phyloP scores from a whole-genome alignment of 2,113 vertebrate species.

The Lamprologus tigripictilis region DNA sequence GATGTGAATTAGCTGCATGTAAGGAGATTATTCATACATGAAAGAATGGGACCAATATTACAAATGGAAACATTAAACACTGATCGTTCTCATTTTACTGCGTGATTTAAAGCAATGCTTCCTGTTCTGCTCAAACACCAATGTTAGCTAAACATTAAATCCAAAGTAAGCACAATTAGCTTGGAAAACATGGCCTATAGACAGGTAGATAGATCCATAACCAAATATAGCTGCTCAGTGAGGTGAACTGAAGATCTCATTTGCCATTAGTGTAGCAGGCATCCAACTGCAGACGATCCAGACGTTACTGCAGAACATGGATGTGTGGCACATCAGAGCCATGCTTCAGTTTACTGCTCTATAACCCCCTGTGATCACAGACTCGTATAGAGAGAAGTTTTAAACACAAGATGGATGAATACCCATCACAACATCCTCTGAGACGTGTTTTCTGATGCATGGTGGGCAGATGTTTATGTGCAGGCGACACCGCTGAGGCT shows the following conservation, averaged over 20 bases:
- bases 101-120: background rate
- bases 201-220: background rate
- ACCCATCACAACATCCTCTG: background rate
- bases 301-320: conserved; percentile 1
- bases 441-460: background rate
- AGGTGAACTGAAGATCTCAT: background rate
- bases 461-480: conserved; percentile 22
- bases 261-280: background rate
- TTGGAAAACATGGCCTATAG: background rate
- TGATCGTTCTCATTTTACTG: background rate
- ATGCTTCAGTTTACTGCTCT: background rate
- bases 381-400: background rate
- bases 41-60: background rate
- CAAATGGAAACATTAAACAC: background rate
- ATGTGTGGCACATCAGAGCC: conserved; percentile 12
- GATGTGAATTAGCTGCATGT: background rate
- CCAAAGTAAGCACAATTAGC: background rate
- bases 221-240: background rate
- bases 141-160: background rate
- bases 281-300: conserved; percentile 3
- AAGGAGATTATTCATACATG: background rate
- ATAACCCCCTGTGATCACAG: background rate
- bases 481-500: background rate
- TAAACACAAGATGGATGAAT: background rate
- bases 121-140: background rate